These are phyloP conservation scores for Reinhardtius hippoglossoides DNA, from an alignment of 2,113 vertebrate genomes.

Conservation along the genomic window DNA sequence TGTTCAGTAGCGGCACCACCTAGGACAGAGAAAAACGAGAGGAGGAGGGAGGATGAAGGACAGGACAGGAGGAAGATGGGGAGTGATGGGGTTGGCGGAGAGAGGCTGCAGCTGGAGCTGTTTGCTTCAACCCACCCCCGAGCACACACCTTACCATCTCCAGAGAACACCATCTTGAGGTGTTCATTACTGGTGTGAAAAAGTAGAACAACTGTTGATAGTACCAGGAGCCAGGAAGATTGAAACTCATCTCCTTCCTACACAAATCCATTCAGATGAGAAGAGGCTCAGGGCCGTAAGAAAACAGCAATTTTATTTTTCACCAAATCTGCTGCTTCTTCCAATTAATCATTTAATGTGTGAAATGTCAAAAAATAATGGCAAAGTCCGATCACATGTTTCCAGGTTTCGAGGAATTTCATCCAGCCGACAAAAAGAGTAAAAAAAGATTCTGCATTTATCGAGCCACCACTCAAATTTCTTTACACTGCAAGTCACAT, in stretches of 20 bases:
- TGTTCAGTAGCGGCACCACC: slow-evolving; percentile 75
- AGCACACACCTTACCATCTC: slow-evolving; percentile 40
- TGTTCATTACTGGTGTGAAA: slow-evolving; percentile 55
- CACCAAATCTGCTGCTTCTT: slow-evolving; percentile 15
- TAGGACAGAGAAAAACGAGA: slow-evolving; percentile 66
- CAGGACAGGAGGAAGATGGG: slow-evolving; percentile 53
- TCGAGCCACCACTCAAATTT: neutral
- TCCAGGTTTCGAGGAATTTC: neutral
- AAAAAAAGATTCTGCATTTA: neutral
- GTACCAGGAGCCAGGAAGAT: neutral
- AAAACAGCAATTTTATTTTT: neutral
- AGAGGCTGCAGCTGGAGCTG: slow-evolving; percentile 42
- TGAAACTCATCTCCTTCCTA: slow-evolving; percentile 5
- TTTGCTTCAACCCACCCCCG: slow-evolving; percentile 36
- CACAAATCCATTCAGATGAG: slow-evolving; percentile 17
- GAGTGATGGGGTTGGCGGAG: slow-evolving; percentile 33
- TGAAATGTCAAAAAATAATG: slow-evolving; percentile 8
- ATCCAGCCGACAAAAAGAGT: neutral
- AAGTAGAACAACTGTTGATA: slow-evolving; percentile 50
- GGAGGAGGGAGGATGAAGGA: slow-evolving; percentile 69
- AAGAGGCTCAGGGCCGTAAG: neutral
- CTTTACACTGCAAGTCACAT: neutral
- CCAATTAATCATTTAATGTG: neutral
- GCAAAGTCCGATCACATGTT: neutral
- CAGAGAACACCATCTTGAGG: slow-evolving; percentile 28